phyloP scores from a whole-genome alignment of 2,113 vertebrate genomes.

The Nycticorax nycticorax region DNA sequence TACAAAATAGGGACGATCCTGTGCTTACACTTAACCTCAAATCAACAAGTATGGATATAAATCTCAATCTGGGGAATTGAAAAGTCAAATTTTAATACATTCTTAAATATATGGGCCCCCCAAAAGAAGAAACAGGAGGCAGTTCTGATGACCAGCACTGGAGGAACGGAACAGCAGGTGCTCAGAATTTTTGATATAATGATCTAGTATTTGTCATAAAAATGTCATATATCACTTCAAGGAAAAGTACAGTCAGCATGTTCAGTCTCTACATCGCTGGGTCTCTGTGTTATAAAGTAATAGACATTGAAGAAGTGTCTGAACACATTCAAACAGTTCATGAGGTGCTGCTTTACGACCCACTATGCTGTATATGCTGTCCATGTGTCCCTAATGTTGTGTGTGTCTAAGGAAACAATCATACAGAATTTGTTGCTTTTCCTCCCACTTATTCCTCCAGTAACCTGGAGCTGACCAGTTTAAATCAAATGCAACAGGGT shows the following conservation, averaged over 20 bases:
- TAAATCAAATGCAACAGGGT: background rate
- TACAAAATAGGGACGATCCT: background rate
- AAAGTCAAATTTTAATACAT: background rate
- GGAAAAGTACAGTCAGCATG: background rate
- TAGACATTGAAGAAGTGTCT: background rate
- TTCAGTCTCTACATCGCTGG: background rate
- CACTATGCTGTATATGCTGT: background rate
- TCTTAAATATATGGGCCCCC: background rate
- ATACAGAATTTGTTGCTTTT: background rate
- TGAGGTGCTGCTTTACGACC: background rate
- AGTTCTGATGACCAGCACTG: background rate
- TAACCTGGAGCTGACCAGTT: background rate
- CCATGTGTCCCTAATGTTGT: background rate
- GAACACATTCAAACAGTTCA: background rate
- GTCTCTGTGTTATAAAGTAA: background rate
- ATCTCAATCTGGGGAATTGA: rapidly evolving
- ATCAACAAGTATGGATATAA: background rate
- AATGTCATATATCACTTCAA: background rate
- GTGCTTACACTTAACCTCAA: background rate
- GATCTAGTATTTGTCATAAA: background rate
- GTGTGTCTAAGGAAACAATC: background rate
- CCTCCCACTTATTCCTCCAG: background rate
- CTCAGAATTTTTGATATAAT: background rate
- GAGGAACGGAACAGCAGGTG: background rate
- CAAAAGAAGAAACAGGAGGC: rapidly evolving